These are phyloP conservation scores for Epiblema foenella DNA, from an alignment of 2,888 invertebrate species.

Conservation along the genomic window DNA sequence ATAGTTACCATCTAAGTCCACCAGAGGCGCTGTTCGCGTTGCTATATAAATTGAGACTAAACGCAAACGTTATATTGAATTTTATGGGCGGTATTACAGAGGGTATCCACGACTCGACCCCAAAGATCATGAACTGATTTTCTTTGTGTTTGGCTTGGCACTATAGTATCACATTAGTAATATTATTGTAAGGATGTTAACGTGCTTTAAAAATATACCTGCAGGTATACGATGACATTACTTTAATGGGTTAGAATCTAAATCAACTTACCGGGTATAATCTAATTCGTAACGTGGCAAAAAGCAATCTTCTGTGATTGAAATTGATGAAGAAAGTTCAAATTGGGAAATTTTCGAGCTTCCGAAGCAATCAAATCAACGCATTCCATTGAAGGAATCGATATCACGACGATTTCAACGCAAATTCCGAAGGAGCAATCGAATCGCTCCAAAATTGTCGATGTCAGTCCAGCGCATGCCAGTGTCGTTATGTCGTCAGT, in stretches of 20 bases:
- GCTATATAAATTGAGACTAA: too few relatives aligned
- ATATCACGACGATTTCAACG: conserved; percentile 32
- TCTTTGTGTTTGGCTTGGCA: too few relatives aligned
- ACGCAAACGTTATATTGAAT: too few relatives aligned
- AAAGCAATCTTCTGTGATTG: conserved; percentile 38
- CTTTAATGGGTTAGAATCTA: not conserved
- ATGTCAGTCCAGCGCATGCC: conserved; percentile 28
- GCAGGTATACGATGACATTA: not conserved
- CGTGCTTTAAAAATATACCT: too few relatives aligned
- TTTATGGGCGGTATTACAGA: too few relatives aligned
- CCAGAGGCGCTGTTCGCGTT: too few relatives aligned
- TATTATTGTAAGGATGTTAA: too few relatives aligned
- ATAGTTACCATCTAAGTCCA: too few relatives aligned
- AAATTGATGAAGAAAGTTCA: conserved; percentile 44
- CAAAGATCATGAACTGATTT: too few relatives aligned
- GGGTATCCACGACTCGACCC: too few relatives aligned
- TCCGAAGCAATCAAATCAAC: conserved; percentile 42
- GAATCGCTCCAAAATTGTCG: conserved; percentile 23
- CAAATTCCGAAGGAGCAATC: conserved; percentile 37
- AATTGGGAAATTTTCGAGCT: conserved; percentile 37
- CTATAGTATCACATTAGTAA: too few relatives aligned
- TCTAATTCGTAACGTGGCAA: conserved; percentile 28
- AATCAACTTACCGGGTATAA: conserved; percentile 25
- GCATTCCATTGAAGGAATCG: conserved; percentile 39
- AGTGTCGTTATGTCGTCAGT: conserved; percentile 14